Conservation (phyloP, 2,113 vertebrate genomes). For the Diglossa brunneiventris region DNA sequence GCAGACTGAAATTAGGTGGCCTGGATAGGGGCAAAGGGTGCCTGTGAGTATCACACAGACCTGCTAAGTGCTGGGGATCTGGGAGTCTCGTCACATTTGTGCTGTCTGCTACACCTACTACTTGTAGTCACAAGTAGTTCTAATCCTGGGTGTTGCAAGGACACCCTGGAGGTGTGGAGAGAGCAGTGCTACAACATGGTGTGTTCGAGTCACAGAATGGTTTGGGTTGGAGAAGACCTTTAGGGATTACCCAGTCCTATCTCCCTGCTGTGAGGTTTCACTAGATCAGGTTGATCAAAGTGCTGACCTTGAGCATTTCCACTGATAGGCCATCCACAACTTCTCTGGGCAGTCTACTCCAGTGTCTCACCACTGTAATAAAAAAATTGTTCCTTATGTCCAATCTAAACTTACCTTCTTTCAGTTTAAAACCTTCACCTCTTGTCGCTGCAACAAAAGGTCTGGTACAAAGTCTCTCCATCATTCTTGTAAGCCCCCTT, state of each 20-base stretch:
- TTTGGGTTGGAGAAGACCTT: neutral
- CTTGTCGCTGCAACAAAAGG: neutral
- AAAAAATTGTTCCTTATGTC: neutral
- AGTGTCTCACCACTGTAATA: neutral
- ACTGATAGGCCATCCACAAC: neutral
- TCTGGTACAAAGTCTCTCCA: neutral
- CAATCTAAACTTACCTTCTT: neutral
- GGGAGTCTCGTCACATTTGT: neutral
- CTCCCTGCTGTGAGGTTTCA: neutral
- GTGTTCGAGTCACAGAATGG: neutral
- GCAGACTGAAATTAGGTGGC: neutral
- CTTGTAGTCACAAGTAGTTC: neutral
- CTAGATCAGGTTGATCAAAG: neutral
- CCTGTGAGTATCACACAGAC: neutral
- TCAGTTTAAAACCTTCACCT: neutral
- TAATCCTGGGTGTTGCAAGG: neutral
- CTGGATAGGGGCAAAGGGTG: neutral
- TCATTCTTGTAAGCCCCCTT: neutral
- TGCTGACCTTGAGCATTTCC: neutral
- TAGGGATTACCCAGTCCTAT: neutral
- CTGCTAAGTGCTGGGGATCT: rapidly evolving
- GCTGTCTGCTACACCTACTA: neutral
- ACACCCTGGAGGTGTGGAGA: rapidly evolving
- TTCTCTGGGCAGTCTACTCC: neutral
- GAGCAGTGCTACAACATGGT: rapidly evolving